Base-by-base conservation (phyloP, 1,140 invertebrate species). In the Zaprionus davidi region DNA sequence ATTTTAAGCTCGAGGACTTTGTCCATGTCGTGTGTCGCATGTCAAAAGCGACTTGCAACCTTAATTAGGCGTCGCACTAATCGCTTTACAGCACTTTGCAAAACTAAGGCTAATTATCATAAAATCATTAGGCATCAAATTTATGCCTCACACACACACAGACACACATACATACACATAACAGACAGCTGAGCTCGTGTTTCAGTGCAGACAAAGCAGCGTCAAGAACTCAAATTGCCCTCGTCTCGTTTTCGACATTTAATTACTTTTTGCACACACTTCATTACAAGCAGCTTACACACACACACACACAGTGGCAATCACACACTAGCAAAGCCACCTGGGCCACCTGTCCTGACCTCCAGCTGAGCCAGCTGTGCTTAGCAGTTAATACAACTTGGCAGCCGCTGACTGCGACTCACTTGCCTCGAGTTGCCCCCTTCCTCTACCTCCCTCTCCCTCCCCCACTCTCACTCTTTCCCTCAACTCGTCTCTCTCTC, bases 101-200 rank as follows among this genome's bases (percentile, higher is more conserved):
- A 66, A 85, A 78, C 83, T 87, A 76, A 78, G 77, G 78, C 83
- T 87, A 87, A 87, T 87, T 87, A 87, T 87, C 83, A 87, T 87
- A 82, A 87, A 87, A 87, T 86, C 83, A 87, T 86, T 87, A 86
- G 81, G 79, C 83, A 82, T 86, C 79, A 86, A 82, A 86, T 82
- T 73, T 86, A 86, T 86, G 79, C 82, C 51, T 17, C 60, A 79
- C 81, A 81, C 65, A 81, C 51, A 62, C 59, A 31, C 15, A 66
- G 28, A 36, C 34, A 65, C 22, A 56, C 51, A 38, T 22, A 22
- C 59, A 62, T 5, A 28, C 41, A 44, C 41, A 65, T n/a, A 58
- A 38, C 46, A 62, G 58, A 60, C 68, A 6, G 41, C 5, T 44
- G 53, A 31, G 55, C 36, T 49, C 56, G 51, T 38, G 38, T 62